Conservation (phyloP, 2,113 vertebrate genomes). For the Megatriorchis doriae region DNA sequence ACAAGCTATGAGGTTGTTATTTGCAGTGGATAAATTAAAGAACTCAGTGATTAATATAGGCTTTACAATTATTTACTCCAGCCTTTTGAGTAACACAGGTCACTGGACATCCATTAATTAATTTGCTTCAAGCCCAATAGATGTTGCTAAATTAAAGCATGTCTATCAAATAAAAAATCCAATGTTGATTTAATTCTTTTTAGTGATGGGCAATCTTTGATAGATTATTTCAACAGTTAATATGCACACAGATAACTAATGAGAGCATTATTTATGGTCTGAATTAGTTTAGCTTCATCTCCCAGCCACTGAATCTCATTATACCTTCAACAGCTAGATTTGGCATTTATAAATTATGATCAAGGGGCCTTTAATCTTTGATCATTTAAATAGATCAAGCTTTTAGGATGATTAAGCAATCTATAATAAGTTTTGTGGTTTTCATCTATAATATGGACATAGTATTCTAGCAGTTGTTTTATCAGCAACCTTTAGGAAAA, state of each 20-base stretch:
- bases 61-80: neutral
- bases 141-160: conserved; percentile 9
- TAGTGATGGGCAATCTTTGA: neutral
- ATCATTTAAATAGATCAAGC: neutral
- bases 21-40: conserved; percentile 1
- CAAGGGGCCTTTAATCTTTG: conserved; percentile 1
- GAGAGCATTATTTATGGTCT: conserved; percentile 36
- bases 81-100: neutral
- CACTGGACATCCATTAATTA: neutral
- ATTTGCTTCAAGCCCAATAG: neutral
- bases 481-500: neutral
- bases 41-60: neutral
- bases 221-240: conserved; percentile 16
- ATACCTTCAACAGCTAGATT: neutral
- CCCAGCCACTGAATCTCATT: conserved; percentile 1
- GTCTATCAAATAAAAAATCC: neutral
- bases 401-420: neutral
- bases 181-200: neutral
- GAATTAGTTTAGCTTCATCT: conserved; percentile 32
- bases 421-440: neutral
- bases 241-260: conserved; percentile 9
- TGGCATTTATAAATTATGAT: conserved; percentile 15
- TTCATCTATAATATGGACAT: neutral
- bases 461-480: neutral
- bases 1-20: neutral